phyloP scores from a whole-genome alignment of 2,113 vertebrate species.

The Ploceus nigricollis region DNA sequence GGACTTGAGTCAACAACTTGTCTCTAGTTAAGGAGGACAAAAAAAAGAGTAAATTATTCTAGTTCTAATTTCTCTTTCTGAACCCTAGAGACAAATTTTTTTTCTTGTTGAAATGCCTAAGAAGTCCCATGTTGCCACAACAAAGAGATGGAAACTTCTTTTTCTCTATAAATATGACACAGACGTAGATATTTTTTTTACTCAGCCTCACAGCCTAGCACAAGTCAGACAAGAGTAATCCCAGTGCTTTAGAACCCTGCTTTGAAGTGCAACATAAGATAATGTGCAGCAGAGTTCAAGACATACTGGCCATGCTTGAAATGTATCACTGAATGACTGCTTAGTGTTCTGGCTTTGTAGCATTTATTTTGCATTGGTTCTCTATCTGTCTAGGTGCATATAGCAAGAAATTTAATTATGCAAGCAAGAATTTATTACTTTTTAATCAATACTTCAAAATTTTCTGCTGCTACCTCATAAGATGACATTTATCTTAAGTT shows the following conservation, averaged over 20 bases:
- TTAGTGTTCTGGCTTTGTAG: not conserved
- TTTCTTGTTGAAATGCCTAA: not conserved
- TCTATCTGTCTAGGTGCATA: not conserved
- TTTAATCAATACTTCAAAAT: not conserved
- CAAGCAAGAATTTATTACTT: not conserved
- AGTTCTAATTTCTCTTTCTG: not conserved
- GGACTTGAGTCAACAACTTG: slow-evolving; percentile 25
- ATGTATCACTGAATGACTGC: not conserved
- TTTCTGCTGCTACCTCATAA: not conserved
- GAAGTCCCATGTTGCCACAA: not conserved
- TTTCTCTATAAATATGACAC: not conserved
- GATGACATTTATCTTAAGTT: not conserved
- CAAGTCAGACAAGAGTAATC: not conserved
- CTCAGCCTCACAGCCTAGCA: not conserved
- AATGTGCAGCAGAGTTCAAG: not conserved
- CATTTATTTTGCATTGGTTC: not conserved
- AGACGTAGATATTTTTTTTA: not conserved
- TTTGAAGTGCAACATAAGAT: not conserved
- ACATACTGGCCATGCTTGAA: not conserved
- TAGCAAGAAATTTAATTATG: not conserved
- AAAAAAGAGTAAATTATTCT: not conserved
- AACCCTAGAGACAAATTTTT: not conserved
- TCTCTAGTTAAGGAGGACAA: not conserved
- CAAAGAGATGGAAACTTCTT: slow-evolving; percentile 19
- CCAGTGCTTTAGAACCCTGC: not conserved